These are phyloP conservation scores for Pongo abelii DNA, from an alignment of 2,113 vertebrate species.

Conservation along the genomic window DNA sequence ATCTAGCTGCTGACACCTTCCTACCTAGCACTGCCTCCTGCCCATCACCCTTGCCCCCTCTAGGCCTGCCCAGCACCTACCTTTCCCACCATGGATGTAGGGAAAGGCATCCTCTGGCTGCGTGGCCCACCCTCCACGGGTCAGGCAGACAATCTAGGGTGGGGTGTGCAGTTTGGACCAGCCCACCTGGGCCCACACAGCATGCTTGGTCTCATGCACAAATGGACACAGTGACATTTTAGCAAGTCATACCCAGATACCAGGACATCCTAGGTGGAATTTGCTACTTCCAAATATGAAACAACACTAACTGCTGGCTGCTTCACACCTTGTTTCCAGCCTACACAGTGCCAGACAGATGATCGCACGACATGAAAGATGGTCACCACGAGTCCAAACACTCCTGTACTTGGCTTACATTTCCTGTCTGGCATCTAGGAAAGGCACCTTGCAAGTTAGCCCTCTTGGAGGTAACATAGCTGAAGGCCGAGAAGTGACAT, in stretches of 20 bases:
- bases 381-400: not conserved
- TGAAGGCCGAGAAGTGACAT: not conserved
- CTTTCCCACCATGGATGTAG: not conserved
- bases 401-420: not conserved
- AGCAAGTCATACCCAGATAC: not conserved
- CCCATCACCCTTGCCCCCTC: not conserved
- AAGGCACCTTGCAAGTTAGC: not conserved
- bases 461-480: not conserved
- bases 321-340: not conserved
- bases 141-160: not conserved
- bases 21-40: not conserved
- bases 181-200: not conserved
- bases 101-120: not conserved
- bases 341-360: constrained; percentile 1
- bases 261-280: not conserved
- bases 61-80: not conserved
- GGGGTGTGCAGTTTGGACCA: not conserved
- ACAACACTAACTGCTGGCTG: not conserved
- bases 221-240: not conserved
- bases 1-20: not conserved
- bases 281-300: not conserved
- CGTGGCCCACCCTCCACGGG: not conserved
- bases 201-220: rapidly evolving
- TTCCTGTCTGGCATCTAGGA: not conserved
- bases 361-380: not conserved